These are phyloP conservation scores for Chiridota heheva DNA, from an alignment of 35 echinoderm and acorn worm genomes.

Conservation along the genomic window DNA sequence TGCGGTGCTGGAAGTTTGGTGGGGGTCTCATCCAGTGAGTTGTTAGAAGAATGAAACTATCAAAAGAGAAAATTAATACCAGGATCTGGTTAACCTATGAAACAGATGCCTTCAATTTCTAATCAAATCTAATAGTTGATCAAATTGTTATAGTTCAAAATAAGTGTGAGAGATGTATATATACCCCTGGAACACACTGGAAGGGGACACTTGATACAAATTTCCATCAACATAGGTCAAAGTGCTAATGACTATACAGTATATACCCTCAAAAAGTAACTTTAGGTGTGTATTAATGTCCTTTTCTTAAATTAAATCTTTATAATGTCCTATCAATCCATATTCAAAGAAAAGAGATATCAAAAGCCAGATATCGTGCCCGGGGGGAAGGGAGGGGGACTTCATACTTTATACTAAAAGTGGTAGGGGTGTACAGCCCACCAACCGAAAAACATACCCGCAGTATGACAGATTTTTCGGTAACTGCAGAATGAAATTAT, in stretches of 20 bases:
- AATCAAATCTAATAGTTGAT: background rate
- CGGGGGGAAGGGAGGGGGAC: too few relatives aligned
- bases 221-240: background rate
- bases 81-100: background rate
- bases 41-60: slow-evolving; percentile 61
- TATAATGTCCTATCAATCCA: too few relatives aligned
- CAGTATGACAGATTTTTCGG: too few relatives aligned
- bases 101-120: background rate
- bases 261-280: background rate
- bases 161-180: background rate
- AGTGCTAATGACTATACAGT: background rate
- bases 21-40: slow-evolving; percentile 74
- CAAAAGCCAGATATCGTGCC: too few relatives aligned
- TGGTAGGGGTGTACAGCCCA: too few relatives aligned
- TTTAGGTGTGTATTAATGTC: background rate
- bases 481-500: too few relatives aligned
- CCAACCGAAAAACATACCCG: too few relatives aligned
- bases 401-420: too few relatives aligned
- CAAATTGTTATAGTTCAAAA: background rate
- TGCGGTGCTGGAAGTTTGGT: slow-evolving; percentile 72
- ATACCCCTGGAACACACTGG: background rate
- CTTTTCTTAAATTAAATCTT: too few relatives aligned
- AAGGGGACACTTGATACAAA: slow-evolving; percentile 7
- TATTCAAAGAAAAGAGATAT: too few relatives aligned
- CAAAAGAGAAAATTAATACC: slow-evolving; percentile 9